Base-by-base conservation (phyloP, 2,797 vertebrate genomes). In the Acanthis flammea region DNA sequence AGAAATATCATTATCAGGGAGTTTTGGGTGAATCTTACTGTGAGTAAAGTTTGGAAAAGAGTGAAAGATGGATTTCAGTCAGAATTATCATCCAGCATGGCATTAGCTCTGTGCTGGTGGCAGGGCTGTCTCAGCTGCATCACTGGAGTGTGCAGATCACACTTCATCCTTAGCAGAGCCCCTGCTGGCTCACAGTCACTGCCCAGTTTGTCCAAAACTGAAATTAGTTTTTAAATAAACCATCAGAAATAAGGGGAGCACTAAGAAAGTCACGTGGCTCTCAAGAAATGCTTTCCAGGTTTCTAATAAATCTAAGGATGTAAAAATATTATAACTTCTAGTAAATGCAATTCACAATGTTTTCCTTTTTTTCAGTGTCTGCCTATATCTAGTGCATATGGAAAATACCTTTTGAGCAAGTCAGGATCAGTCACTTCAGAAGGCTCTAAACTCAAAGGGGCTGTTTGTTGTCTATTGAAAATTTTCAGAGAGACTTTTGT, bases 401-500 rank as follows among this genome's bases (percentile, higher is more conserved):
- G 88, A 89, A 92, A 92, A 74, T 15, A 82, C 39, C 89, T 93
- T 44, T 50, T 61, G 84, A 77, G 63, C 24, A 60, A 92, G 71
- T 66, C 60, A 63, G 76, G 63, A 90, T 94, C 72, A 93, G 85
- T 94, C 63, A 78, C 89, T 96, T 92, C 57, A 93, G 70, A 81
- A 89, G 91, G n/a, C 25, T 18, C 57, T 55, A 37, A 86, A 60
- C 83, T 92, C 76, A 94, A 86, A 85, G 91, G 72, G 31, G 50
- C 93, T 94, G 61, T 90, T 96, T 95, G 81, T 60, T 95, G 33
- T 92, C 63, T 92, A 33, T 27, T 70, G 77, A 76, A 86, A 85
- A 88, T 55, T 75, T 96, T 90, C 91, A 81, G 50, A 88, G 47
- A 78, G 30, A 37, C 27, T 75, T 91, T 73, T 94, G 65, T 72